Conservation (phyloP, 2,888 invertebrate species). For the Athrips mouffetella region DNA sequence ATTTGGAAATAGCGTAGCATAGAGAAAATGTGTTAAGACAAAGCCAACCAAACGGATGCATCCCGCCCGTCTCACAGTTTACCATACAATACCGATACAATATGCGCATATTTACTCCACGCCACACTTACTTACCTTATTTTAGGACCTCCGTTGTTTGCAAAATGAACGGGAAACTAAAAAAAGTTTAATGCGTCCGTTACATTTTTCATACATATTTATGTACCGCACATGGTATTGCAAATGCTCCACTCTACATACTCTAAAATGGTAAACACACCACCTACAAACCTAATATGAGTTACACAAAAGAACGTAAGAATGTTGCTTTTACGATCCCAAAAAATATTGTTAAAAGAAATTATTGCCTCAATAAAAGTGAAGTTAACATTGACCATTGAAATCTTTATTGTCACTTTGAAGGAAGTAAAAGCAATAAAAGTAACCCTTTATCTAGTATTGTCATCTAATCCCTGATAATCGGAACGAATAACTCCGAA, state of each 20-base stretch:
- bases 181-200: conserved; percentile 37
- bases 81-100: conserved; percentile 59
- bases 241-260: conserved; percentile 20
- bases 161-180: conserved; percentile 47
- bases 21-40: no score
- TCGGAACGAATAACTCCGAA: conserved; percentile 35
- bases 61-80: conserved; percentile 49
- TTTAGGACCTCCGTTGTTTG: conserved; percentile 37
- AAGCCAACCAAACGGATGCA: no score
- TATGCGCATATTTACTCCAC: conserved; percentile 64
- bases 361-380: conserved; percentile 15
- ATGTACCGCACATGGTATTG: conserved; percentile 36
- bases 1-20: no score
- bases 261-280: conserved; percentile 10
- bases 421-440: conserved; percentile 48
- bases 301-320: not conserved
- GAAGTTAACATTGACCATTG: conserved; percentile 9
- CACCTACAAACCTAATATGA: not conserved
- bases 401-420: conserved; percentile 44
- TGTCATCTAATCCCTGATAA: conserved; percentile 47
- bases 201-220: conserved; percentile 43
- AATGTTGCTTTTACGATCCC: conserved; percentile 21
- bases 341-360: conserved; percentile 15
- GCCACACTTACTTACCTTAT: conserved; percentile 38
- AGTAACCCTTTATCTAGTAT: conserved; percentile 42